phyloP scores from a whole-genome alignment of 2,797 vertebrate genomes.

The Siniperca obscura region DNA sequence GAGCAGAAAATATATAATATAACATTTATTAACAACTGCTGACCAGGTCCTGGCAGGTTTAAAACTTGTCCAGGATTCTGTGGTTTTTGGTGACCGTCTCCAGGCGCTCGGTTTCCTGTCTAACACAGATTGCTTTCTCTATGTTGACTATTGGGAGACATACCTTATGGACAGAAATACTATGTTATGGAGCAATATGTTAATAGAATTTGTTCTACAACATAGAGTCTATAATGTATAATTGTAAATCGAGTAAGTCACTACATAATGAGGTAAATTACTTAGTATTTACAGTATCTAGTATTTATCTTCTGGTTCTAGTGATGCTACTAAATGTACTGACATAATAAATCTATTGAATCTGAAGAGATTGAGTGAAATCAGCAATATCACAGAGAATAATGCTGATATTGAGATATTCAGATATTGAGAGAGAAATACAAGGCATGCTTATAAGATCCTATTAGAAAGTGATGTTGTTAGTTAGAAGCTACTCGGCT shows the following conservation, averaged over 20 bases:
- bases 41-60: background rate
- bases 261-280: background rate
- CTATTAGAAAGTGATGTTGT: conserved; percentile 47
- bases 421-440: conserved; percentile 12
- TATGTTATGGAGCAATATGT: background rate
- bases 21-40: background rate
- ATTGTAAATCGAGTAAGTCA: background rate
- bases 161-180: background rate
- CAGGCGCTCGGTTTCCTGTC: background rate
- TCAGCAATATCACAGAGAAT: background rate
- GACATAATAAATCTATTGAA: background rate
- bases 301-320: background rate
- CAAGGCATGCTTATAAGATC: conserved; percentile 47
- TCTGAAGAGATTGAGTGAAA: conserved; percentile 13
- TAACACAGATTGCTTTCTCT: background rate
- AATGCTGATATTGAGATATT: background rate
- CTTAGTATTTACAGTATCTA: too few relatives aligned
- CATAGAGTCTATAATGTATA: background rate
- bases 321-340: background rate
- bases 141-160: background rate
- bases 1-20: background rate
- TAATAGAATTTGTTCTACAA: background rate
- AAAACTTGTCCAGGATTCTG: background rate
- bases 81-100: background rate
- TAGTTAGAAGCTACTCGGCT: conserved; percentile 52